Evolutionary conservation across 2,113 vertebrate genomes (phyloP).

Genomic region (Aix galericulata): DNA sequence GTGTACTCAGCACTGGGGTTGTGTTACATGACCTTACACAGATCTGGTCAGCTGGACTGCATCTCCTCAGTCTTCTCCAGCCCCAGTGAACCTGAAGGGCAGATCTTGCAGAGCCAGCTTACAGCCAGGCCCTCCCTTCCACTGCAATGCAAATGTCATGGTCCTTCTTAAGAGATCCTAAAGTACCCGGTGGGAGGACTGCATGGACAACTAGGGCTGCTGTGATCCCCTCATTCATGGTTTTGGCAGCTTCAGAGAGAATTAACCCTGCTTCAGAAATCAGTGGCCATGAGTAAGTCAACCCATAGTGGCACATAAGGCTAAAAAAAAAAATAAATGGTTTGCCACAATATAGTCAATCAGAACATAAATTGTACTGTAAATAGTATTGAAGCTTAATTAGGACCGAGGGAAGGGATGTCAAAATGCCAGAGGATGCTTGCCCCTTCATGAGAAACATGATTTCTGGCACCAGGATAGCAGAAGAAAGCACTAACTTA

Average conservation of each 20-base stretch:
- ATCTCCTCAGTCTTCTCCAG: not conserved
- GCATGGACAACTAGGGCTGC: not conserved
- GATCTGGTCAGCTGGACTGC: not conserved
- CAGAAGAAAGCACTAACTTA: not conserved
- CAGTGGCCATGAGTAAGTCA: not conserved
- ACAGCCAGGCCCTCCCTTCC: not conserved
- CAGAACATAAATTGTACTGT: not conserved
- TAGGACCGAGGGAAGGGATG: not conserved
- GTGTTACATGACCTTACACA: not conserved
- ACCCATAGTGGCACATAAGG: not conserved
- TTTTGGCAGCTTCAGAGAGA: not conserved
- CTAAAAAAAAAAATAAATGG: not conserved
- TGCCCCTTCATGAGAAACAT: not conserved
- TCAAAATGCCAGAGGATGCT: not conserved
- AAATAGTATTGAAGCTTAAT: not conserved
- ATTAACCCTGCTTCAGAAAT: not conserved
- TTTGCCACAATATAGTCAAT: not conserved
- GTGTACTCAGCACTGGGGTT: not conserved
- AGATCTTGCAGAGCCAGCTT: not conserved
- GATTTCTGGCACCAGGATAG: not conserved
- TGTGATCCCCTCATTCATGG: not conserved
- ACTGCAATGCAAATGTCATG: not conserved
- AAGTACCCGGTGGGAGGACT: not conserved
- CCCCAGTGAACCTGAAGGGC: not conserved
- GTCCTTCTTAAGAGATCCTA: not conserved